Evolutionary conservation across 1,140 invertebrate genomes (phyloP).

Genomic region (Tenebrio molitor): DNA sequence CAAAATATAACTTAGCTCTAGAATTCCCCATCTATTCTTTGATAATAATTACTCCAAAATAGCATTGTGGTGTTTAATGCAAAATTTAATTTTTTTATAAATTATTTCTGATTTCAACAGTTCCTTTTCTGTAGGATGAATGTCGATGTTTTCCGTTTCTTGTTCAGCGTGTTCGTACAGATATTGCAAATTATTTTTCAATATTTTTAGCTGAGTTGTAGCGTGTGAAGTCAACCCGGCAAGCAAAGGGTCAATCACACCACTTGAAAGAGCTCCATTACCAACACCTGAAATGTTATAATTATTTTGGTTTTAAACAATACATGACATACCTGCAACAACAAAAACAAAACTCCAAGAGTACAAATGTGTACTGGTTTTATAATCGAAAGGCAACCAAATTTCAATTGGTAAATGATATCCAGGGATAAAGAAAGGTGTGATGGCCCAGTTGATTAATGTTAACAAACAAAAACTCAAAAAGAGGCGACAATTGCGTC

Average conservation of each 20-base stretch:
- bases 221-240: background rate
- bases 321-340: background rate
- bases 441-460: background rate
- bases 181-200: slow-evolving; percentile 24
- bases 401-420: slow-evolving; percentile 13
- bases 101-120: background rate
- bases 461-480: slow-evolving; percentile 2
- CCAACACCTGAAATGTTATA: background rate
- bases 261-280: slow-evolving; percentile 1
- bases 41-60: slow-evolving; percentile 25
- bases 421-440: background rate
- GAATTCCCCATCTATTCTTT: no score
- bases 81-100: slow-evolving; percentile 14
- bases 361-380: background rate
- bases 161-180: slow-evolving; percentile 6
- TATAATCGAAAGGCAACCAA: slow-evolving; percentile 6
- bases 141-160: background rate
- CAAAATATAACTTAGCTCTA: background rate
- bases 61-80: slow-evolving; percentile 5
- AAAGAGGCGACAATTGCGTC: background rate
- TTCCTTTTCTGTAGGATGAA: background rate
- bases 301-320: background rate
- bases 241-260: slow-evolving; percentile 18
- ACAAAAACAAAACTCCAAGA: background rate
- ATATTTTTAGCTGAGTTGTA: slow-evolving; percentile 21